phyloP scores from a whole-genome alignment of 2,888 invertebrate genomes.

The Holacanthella duospinosa region DNA sequence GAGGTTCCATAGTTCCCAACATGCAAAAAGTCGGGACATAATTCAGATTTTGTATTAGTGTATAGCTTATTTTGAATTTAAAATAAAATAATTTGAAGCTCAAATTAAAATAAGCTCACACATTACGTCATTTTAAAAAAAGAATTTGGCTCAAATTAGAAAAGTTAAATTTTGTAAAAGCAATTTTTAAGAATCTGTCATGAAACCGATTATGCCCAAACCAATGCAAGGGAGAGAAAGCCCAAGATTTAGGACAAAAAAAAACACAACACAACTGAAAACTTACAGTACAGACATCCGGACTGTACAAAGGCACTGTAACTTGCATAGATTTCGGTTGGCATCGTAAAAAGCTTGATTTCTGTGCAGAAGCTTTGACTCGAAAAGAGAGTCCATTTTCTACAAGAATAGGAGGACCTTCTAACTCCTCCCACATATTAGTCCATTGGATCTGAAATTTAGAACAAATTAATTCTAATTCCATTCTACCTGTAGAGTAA shows the following conservation, averaged over 20 bases:
- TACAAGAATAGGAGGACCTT: constrained; percentile 54
- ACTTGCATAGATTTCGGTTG: constrained; percentile 16
- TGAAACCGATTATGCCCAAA: background rate
- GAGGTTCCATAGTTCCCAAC: background rate
- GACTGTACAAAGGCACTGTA: constrained; percentile 30
- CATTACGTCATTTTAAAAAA: no score
- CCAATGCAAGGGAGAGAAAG: background rate
- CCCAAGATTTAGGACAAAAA: background rate
- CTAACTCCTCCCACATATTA: constrained; percentile 65
- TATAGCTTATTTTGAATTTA: constrained; percentile 31
- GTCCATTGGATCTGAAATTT: constrained; percentile 50
- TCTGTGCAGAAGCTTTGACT: constrained; percentile 18
- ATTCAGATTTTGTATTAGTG: background rate
- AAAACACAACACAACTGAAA: background rate
- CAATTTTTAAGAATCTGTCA: no score
- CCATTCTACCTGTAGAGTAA: no score
- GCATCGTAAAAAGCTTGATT: constrained; percentile 21
- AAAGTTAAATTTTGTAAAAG: no score
- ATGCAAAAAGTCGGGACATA: background rate
- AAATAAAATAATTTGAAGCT: constrained; percentile 7
- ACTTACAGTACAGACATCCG: constrained; percentile 37
- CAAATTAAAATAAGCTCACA: no score
- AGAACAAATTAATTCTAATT: background rate
- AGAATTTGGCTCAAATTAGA: no score
- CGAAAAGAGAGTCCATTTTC: constrained; percentile 58